Conservation (phyloP, 2,113 vertebrate genomes). For the Corythaixoides concolor region DNA sequence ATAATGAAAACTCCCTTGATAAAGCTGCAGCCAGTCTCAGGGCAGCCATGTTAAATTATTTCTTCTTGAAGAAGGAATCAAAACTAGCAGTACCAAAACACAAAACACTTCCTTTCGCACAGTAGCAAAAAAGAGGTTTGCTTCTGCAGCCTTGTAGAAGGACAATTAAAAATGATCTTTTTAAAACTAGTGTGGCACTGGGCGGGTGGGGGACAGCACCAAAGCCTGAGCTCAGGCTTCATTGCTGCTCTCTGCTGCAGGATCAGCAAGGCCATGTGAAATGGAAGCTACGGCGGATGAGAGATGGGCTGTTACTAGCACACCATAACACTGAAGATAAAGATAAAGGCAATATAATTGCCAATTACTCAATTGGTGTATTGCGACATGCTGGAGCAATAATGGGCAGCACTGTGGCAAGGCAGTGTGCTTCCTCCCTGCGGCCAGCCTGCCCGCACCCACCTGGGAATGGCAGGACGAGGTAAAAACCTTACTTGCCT, state of each 20-base stretch:
- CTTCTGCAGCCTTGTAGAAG: background rate
- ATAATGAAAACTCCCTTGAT: background rate
- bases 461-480: background rate
- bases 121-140: background rate
- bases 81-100: background rate
- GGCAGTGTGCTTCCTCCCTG: background rate
- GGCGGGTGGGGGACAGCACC: background rate
- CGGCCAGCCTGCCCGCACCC: rapidly evolving
- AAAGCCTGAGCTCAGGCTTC: background rate
- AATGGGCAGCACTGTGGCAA: background rate
- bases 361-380: background rate
- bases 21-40: background rate
- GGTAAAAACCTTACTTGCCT: background rate
- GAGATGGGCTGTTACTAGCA: background rate
- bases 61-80: background rate
- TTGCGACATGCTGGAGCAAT: conserved; percentile 8
- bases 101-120: background rate
- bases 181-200: background rate
- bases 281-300: background rate
- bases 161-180: background rate
- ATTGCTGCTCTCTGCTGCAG: background rate
- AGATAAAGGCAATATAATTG: background rate
- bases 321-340: background rate
- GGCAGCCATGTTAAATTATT: background rate
- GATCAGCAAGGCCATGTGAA: background rate